Conservation (phyloP, 1,140 invertebrate genomes). For the Lasioglossum albipes region DNA sequence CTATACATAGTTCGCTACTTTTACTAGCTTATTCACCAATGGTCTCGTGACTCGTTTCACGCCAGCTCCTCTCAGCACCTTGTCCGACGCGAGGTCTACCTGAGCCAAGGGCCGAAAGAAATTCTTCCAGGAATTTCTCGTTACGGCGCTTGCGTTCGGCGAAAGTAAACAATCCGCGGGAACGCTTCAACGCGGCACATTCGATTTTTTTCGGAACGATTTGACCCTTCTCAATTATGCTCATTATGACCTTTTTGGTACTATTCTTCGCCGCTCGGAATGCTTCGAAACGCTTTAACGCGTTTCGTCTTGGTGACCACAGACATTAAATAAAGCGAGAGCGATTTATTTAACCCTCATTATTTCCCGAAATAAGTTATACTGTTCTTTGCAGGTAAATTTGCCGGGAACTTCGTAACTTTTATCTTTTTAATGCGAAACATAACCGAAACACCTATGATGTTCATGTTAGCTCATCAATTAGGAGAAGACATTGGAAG, state of each 20-base stretch:
- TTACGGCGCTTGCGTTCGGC: slow-evolving; percentile 33
- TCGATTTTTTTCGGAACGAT: not conserved
- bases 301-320: not conserved
- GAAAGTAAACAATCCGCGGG: slow-evolving; percentile 59
- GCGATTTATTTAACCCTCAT: not conserved
- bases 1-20: slow-evolving; percentile 66
- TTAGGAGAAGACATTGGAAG: too few species aligned
- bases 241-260: not conserved
- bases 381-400: too few species aligned
- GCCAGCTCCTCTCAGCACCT: slow-evolving; percentile 56
- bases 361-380: too few species aligned
- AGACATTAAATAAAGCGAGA: too few species aligned
- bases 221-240: not conserved
- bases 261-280: not conserved
- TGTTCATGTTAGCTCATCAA: too few species aligned
- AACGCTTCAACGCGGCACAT: slow-evolving; percentile 24
- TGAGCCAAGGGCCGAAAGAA: slow-evolving; percentile 43
- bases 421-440: too few species aligned
- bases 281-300: not conserved
- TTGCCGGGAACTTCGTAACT: too few species aligned
- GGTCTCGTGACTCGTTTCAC: slow-evolving; percentile 68
- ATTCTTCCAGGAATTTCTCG: slow-evolving; percentile 47
- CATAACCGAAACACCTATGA: too few species aligned
- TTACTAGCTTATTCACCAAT: slow-evolving; percentile 73
- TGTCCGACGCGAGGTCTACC: slow-evolving; percentile 14